phyloP scores from a whole-genome alignment of 2,888 invertebrate species.

The Deroplatys truncata region DNA sequence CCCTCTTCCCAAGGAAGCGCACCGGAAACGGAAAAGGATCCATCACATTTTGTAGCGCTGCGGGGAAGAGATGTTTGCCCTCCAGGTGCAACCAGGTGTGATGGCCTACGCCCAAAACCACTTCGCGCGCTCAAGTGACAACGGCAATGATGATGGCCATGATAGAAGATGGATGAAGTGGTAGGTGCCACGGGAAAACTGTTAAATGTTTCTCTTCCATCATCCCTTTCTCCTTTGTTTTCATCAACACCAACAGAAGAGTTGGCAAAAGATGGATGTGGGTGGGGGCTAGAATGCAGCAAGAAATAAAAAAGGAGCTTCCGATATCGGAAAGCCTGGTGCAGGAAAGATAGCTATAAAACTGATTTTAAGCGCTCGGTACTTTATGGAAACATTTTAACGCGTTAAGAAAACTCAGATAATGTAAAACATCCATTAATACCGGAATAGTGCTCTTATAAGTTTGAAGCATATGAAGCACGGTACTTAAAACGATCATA shows the following conservation, averaged over 20 bases:
- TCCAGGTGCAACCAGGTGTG: constrained; percentile 4
- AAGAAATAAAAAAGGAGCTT: neutral
- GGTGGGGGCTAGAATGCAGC: neutral
- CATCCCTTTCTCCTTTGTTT: neutral
- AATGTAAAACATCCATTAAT: no score
- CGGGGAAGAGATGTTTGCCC: neutral
- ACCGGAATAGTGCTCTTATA: no score
- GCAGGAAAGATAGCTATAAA: neutral
- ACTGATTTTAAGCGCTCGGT: no score
- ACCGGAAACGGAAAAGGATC: neutral
- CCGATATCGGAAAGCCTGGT: neutral
- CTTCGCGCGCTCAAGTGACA: neutral
- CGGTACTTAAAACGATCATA: no score
- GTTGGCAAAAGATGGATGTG: neutral
- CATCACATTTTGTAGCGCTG: neutral
- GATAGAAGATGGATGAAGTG: neutral
- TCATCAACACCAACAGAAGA: neutral
- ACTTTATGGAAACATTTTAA: neutral
- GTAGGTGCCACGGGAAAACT: neutral
- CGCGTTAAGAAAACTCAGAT: no score
- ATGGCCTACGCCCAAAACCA: neutral
- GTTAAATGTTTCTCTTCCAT: neutral
- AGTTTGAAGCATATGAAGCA: no score
- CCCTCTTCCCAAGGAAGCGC: neutral
- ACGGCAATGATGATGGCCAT: neutral